Conservation (phyloP, 2,888 invertebrate genomes). For the Maniola hyperantus region DNA sequence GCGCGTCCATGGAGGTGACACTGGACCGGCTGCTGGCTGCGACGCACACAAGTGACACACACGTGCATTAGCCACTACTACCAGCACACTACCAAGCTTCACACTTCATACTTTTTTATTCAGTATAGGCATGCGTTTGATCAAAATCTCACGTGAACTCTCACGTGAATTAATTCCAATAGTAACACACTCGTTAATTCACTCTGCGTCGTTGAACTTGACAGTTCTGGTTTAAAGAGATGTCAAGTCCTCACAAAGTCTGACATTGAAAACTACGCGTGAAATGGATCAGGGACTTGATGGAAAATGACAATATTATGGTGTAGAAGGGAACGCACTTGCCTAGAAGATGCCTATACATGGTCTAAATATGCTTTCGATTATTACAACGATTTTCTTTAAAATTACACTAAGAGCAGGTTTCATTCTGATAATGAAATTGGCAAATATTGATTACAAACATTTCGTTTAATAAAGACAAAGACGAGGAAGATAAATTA, state of each 20-base stretch:
- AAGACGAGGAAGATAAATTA: slow-evolving; percentile 18
- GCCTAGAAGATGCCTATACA: background rate
- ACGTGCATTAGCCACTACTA: slow-evolving; percentile 77
- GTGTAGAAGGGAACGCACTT: background rate
- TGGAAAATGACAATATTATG: background rate
- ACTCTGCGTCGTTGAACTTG: background rate
- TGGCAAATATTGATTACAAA: no score
- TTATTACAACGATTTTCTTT: background rate
- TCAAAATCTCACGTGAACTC: background rate
- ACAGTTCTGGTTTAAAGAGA: background rate
- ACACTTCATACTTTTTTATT: background rate
- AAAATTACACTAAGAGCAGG: background rate
- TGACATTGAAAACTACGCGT: background rate
- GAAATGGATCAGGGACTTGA: background rate
- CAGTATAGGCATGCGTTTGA: background rate
- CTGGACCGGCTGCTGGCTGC: slow-evolving; percentile 83
- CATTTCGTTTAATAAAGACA: background rate
- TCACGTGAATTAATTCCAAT: background rate
- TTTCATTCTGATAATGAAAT: background rate
- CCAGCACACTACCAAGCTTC: slow-evolving; percentile 52
- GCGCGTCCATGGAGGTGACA: slow-evolving; percentile 86
- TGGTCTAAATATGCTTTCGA: slow-evolving; percentile 1
- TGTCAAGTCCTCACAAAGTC: background rate
- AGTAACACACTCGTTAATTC: background rate
- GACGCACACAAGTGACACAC: slow-evolving; percentile 76